Base-by-base conservation (phyloP, 2,888 invertebrate genomes). In the Dione juno region DNA sequence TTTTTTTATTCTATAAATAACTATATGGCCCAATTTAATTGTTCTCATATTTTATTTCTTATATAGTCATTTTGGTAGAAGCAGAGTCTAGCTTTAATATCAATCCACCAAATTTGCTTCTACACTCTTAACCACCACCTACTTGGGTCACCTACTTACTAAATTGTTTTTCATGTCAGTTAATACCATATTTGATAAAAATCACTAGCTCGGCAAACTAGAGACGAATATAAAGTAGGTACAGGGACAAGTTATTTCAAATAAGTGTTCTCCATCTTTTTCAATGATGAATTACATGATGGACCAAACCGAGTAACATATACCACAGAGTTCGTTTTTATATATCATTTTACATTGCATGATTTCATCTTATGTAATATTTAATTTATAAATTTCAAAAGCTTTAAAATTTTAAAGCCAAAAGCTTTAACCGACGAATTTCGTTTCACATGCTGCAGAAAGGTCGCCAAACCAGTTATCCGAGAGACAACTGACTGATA, bases 381-480 rank as follows among this genome's bases (percentile, higher is more conserved):
- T 40, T 16, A 3, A n/a, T 57, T 1, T 16, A 57, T 16, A 57
- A 57, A 37, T 16, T 57, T 57, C 37, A 11, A 37, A 16, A 57
- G 37, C 37, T 40, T 37, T 6, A 57, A 35, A 54, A n/a, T 35
- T 11, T 41, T 59, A 16, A 61, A 48, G 61, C 66, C 16, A n/a
- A 35, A 21, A 67, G 40, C 14, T 35, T 43, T 16, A 61, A 71
- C 71, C 57, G 68, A 57, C 10, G 19, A 52, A 66, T 75, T 74
- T 67, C 57, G 65, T 73, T 73, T 59, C 63, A 79, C 80, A 82
- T 87, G 87, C 85, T 88, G 82, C 84, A 80, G 82, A 90, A 88
- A 89, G 88, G 90, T 90, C 88, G 86, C 88, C 87, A 88, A 92
- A 91, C 91, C 90, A 83, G 92, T 92, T 90, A 45, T n/a, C 54